phyloP scores from a whole-genome alignment of 2,797 vertebrate genomes.

The Anabas testudineus region DNA sequence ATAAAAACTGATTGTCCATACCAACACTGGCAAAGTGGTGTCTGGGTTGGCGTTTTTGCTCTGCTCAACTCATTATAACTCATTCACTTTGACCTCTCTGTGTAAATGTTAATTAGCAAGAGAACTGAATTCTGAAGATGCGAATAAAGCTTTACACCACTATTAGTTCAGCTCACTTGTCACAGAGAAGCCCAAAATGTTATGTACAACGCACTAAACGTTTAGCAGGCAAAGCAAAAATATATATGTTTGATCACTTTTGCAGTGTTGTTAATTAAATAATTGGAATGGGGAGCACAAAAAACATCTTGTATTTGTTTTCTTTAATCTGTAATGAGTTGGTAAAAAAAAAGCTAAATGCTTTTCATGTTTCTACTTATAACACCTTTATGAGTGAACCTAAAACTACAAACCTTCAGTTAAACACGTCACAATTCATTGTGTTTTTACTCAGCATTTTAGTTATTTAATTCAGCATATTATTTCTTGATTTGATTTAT shows the following conservation, averaged over 20 bases:
- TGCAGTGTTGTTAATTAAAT: not conserved
- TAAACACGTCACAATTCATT: not conserved
- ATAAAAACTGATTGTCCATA: not conserved
- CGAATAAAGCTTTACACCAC: slow-evolving; percentile 4
- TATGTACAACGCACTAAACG: not conserved
- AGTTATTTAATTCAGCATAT: not conserved
- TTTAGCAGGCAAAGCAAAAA: not conserved
- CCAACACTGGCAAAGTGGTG: not conserved
- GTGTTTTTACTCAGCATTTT: not conserved
- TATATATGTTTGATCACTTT: not conserved
- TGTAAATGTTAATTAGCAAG: not conserved
- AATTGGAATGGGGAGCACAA: not conserved
- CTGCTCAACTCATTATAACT: slow-evolving; percentile 12
- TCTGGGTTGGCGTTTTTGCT: slow-evolving; percentile 9
- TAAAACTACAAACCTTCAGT: no score
- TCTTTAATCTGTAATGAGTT: not conserved
- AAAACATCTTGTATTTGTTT: not conserved
- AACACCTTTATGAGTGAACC: not conserved
- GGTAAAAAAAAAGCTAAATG: not conserved
- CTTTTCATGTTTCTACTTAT: not conserved
- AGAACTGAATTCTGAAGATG: slow-evolving; percentile 7
- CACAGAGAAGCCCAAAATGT: slow-evolving; percentile 8
- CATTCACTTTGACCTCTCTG: not conserved
- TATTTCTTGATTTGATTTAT: not conserved
- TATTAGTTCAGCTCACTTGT: slow-evolving; percentile 18